Evolutionary conservation across 2,113 vertebrate genomes (phyloP).

Genomic region (Pygoscelis adeliae): DNA sequence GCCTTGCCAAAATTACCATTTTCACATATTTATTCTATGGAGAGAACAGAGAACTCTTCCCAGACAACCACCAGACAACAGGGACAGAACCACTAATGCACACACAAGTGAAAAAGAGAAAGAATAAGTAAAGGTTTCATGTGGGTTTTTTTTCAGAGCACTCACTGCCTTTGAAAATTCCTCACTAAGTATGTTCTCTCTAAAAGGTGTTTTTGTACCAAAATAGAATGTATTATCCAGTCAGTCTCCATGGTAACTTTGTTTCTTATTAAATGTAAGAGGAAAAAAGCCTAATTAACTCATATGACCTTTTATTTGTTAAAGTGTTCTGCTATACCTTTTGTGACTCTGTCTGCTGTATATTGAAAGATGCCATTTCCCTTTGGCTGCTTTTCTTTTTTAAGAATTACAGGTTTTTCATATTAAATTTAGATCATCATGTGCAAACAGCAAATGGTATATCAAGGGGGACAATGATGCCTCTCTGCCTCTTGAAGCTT

Average conservation of each 20-base stretch:
- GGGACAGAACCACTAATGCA: not conserved
- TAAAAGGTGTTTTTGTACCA: constrained; percentile 50
- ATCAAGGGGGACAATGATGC: not conserved
- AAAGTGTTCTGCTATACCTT: constrained; percentile 31
- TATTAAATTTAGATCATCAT: not conserved
- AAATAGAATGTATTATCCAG: constrained; percentile 63
- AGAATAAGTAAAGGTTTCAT: not conserved
- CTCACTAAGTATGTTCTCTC: constrained; percentile 38
- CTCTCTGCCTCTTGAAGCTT: not conserved
- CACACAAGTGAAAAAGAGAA: not conserved
- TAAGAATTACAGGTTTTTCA: not conserved
- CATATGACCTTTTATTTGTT: constrained; percentile 63
- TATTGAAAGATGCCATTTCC: not conserved
- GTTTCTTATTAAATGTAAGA: constrained; percentile 72
- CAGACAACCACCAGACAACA: not conserved
- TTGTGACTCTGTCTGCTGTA: not conserved
- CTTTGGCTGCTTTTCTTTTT: not conserved
- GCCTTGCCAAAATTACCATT: not conserved
- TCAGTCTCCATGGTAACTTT: constrained; percentile 75
- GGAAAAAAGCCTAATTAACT: constrained; percentile 68
- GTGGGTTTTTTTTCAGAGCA: not conserved
- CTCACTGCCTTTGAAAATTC: constrained; percentile 21
- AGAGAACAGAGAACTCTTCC: not conserved
- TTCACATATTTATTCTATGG: not conserved
- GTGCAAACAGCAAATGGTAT: not conserved